A percentile compares a stretch with the other conserved stretches of the same genome.
These are phyloP conservation scores for Rhabdophis nuchalis DNA, from an alignment of 2,797 vertebrate species.

Conservation along the genomic window DNA sequence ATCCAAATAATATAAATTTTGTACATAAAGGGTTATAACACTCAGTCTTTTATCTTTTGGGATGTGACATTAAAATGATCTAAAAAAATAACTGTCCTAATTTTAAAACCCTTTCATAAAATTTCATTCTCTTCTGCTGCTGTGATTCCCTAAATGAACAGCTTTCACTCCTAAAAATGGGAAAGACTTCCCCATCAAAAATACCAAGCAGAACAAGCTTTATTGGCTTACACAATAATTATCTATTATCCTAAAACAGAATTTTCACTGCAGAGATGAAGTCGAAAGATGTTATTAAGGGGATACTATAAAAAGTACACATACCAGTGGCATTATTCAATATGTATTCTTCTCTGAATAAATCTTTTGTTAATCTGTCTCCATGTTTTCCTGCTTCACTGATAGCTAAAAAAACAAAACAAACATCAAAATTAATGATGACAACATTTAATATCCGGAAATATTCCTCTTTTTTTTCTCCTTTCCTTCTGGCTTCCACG, in stretches of 20 bases:
- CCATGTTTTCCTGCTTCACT: slow-evolving; percentile 77
- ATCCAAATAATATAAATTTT: background rate
- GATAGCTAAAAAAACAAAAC: slow-evolving; percentile 70
- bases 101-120: background rate
- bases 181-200: background rate
- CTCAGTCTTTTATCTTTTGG: background rate
- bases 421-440: slow-evolving; percentile 5
- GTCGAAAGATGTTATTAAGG: background rate
- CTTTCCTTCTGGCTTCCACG: background rate
- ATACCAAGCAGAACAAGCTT: background rate
- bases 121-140: background rate
- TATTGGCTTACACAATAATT: background rate
- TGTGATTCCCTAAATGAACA: background rate
- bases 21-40: background rate
- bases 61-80: background rate
- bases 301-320: slow-evolving; percentile 29
- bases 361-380: slow-evolving; percentile 68
- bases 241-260: background rate
- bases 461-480: background rate
- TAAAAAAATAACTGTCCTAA: background rate
- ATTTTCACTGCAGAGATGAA: background rate
- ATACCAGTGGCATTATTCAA: slow-evolving; percentile 86
- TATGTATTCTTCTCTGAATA: slow-evolving; percentile 87
- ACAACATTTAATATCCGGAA: background rate
- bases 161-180: background rate